Percentiles rank a stretch among this genome's conserved stretches.
These are phyloP conservation scores for Drosophila suboccidentalis DNA, from an alignment of 2,888 invertebrate genomes.

Conservation along the genomic window DNA sequence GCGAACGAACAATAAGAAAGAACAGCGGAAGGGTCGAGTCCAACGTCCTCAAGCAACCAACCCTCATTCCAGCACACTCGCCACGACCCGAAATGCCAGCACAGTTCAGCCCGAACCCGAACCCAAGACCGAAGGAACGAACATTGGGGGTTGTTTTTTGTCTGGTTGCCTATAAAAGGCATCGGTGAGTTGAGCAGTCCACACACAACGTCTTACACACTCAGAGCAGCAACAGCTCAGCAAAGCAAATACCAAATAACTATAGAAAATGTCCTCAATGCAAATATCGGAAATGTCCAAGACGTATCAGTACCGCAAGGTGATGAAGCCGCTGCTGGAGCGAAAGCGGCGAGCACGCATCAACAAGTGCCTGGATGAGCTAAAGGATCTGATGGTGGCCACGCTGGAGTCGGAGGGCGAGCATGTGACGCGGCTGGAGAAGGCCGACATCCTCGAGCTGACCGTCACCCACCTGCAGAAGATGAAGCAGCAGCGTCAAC, in stretches of 20 bases:
- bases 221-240: slow-evolving; percentile 71
- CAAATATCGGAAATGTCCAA: slow-evolving; percentile 89
- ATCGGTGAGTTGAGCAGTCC: slow-evolving; percentile 22
- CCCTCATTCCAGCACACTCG: slow-evolving; percentile 72
- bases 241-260: slow-evolving; percentile 29
- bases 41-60: slow-evolving; percentile 56
- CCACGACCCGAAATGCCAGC: slow-evolving; percentile 61
- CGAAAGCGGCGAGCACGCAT: slow-evolving; percentile 95
- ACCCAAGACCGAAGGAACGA: slow-evolving; percentile 13
- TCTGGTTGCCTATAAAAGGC: slow-evolving; percentile 73
- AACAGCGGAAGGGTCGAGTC: slow-evolving; percentile 68
- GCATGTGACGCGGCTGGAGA: slow-evolving; percentile 95
- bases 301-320: slow-evolving; percentile 97
- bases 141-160: slow-evolving; percentile 64
- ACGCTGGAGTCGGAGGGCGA: slow-evolving; percentile 92
- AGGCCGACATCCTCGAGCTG: slow-evolving; percentile 95
- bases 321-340: slow-evolving; percentile 97
- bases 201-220: slow-evolving; percentile 75
- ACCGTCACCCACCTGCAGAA: slow-evolving; percentile 95
- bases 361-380: slow-evolving; percentile 95
- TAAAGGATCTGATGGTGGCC: slow-evolving; percentile 94
- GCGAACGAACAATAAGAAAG: slow-evolving; percentile 71
- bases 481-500: slow-evolving; percentile 88
- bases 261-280: slow-evolving; percentile 74
- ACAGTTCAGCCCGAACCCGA: slow-evolving; percentile 43